Percentiles rank a stretch among this genome's conserved stretches.
Evolutionary conservation across 2,888 invertebrate species (phyloP).

Genomic region (Mythimna vitellina): DNA sequence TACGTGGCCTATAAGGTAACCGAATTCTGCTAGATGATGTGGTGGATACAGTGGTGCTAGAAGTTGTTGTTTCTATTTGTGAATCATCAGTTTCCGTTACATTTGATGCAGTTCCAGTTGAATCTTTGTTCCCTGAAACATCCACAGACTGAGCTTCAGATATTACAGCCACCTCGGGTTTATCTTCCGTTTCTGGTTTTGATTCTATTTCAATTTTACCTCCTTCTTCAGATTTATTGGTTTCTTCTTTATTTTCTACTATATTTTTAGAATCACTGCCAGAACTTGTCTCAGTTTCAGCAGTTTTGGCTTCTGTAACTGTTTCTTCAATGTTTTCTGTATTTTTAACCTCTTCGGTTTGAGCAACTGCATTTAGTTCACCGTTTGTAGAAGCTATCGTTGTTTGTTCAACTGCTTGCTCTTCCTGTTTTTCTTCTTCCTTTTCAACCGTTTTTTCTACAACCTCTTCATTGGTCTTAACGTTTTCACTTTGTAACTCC

Average conservation of each 20-base stretch:
- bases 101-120: constrained; percentile 55
- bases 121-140: constrained; percentile 72
- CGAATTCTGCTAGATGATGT: constrained; percentile 77
- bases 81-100: constrained; percentile 63
- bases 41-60: constrained; percentile 73
- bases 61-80: constrained; percentile 76
- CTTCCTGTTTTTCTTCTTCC: constrained; percentile 54
- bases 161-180: constrained; percentile 72
- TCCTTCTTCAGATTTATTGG: constrained; percentile 2
- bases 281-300: constrained; percentile 11
- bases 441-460: constrained; percentile 56
- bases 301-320: constrained; percentile 1
- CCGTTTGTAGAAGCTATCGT: constrained; percentile 14
- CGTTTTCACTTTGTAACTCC: constrained; percentile 24
- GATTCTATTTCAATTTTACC: constrained; percentile 18
- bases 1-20: constrained; percentile 83
- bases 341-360: constrained; percentile 11
- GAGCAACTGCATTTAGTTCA: constrained; percentile 2
- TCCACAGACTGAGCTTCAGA: constrained; percentile 73
- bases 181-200: constrained; percentile 37
- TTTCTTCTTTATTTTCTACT: constrained; percentile 17
- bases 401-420: constrained; percentile 42
- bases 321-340: constrained; percentile 17
- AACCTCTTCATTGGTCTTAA: constrained; percentile 42
- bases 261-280: constrained; percentile 1